A percentile compares a stretch with the other conserved stretches of the same genome.
These are phyloP conservation scores for Dilophus febrilis DNA, from an alignment of 2,888 invertebrate genomes.

Conservation along the genomic window DNA sequence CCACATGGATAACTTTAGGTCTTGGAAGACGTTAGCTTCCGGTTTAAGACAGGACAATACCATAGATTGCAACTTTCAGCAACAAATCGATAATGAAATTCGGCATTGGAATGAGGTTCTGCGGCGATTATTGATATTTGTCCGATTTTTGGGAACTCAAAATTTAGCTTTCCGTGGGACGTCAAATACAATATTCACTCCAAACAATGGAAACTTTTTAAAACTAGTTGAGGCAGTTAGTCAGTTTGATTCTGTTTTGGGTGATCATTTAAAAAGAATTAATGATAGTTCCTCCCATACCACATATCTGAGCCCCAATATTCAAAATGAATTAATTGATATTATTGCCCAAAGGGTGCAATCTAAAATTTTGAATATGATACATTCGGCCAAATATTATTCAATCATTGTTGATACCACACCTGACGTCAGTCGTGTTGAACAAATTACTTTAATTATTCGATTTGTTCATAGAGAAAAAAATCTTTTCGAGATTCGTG, in stretches of 20 bases:
- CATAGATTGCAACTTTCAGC: conserved; percentile 1
- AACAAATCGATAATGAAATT: neutral
- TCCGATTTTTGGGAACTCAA: conserved; percentile 4
- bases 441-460: conserved; percentile 1
- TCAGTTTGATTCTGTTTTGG: conserved; percentile 6
- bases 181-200: neutral
- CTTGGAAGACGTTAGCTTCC: conserved; percentile 2
- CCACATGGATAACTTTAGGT: conserved; percentile 1
- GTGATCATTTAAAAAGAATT: neutral
- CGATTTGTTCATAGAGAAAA: conserved; percentile 3
- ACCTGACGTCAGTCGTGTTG: conserved; percentile 1
- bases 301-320: conserved; percentile 5
- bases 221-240: conserved; percentile 5
- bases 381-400: conserved; percentile 6
- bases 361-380: conserved; percentile 6
- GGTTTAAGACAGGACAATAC: neutral
- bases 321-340: neutral
- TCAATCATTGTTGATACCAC: conserved; percentile 7
- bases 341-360: conserved; percentile 4
- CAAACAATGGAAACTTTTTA: conserved; percentile 3
- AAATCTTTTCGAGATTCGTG: conserved; percentile 3
- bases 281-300: conserved; percentile 5
- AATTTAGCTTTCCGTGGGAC: conserved; percentile 5
- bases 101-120: neutral
- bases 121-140: neutral